Conservation (phyloP, 2,888 invertebrate species). For the Lycia hirtaria region DNA sequence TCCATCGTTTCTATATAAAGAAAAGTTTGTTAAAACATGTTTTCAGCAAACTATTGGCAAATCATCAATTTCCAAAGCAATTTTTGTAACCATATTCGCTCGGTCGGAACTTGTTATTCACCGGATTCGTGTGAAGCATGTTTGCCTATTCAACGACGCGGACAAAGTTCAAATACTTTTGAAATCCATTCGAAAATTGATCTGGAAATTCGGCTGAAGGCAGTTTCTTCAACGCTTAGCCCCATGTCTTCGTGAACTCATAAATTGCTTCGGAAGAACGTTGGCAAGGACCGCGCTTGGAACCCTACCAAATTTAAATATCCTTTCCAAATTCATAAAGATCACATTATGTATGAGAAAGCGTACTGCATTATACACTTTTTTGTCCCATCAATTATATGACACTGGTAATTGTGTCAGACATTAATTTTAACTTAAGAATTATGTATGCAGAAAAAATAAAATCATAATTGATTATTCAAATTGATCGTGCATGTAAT, state of each 20-base stretch:
- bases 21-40: not conserved
- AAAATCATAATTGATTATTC: too few species aligned
- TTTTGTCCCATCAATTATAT: slow-evolving; percentile 20
- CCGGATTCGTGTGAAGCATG: slow-evolving; percentile 30
- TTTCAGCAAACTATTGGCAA: not conserved
- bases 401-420: slow-evolving; percentile 24
- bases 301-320: slow-evolving; percentile 78
- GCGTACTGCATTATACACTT: slow-evolving; percentile 52
- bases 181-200: slow-evolving; percentile 45
- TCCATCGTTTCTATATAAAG: too few species aligned
- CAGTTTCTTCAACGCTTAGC: slow-evolving; percentile 51
- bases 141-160: slow-evolving; percentile 35
- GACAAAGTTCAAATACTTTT: slow-evolving; percentile 42
- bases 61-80: slow-evolving; percentile 10
- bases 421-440: slow-evolving; percentile 3
- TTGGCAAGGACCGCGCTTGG: slow-evolving; percentile 74
- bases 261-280: slow-evolving; percentile 68
- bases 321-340: slow-evolving; percentile 70
- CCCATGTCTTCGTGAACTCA: slow-evolving; percentile 54
- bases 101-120: slow-evolving; percentile 14
- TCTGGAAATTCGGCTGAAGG: slow-evolving; percentile 47
- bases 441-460: not conserved
- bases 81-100: slow-evolving; percentile 3
- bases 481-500: too few species aligned
- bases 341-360: slow-evolving; percentile 65